Evolutionary conservation across 2,888 invertebrate species (phyloP).

Genomic region (Tetrapedia diversipes): DNA sequence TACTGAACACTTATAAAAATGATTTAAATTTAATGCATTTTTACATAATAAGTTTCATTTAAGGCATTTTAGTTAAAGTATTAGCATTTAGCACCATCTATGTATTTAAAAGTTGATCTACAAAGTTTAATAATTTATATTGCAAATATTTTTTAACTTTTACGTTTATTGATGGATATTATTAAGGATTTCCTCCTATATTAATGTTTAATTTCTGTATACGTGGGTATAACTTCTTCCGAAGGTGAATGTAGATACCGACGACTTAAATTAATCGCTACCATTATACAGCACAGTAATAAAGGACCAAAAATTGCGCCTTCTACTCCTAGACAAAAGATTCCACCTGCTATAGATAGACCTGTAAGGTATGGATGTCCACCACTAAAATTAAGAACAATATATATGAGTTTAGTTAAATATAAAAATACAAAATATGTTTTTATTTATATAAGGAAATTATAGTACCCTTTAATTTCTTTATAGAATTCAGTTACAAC

Average conservation of each 20-base stretch:
- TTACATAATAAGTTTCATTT: conserved; percentile 13
- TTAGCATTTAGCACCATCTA: conserved; percentile 9
- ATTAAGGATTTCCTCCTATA: conserved; percentile 30
- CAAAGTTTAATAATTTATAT: background rate
- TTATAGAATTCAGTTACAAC: conserved; percentile 98
- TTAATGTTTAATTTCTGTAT: conserved; percentile 72
- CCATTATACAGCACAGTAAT: conserved; percentile 96
- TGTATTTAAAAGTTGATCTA: background rate
- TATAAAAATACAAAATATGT: background rate
- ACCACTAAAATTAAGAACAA: conserved; percentile 85
- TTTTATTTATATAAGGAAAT: conserved; percentile 9
- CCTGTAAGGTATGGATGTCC: conserved; percentile 99
- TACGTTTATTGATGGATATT: conserved; percentile 6
- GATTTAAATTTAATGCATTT: background rate
- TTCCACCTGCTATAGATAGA: conserved; percentile 98
- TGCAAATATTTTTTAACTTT: conserved; percentile 5
- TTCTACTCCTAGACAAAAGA: conserved; percentile 98
- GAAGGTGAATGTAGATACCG: conserved; percentile 84
- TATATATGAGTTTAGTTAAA: background rate
- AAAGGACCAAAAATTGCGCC: conserved; percentile 99
- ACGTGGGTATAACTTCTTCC: conserved; percentile 83
- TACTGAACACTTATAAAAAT: conserved; percentile 1
- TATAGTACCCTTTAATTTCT: conserved; percentile 95
- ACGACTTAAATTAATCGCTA: conserved; percentile 90
- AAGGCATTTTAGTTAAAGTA: conserved; percentile 8